phyloP scores from a whole-genome alignment of 2,888 invertebrate species.

The Epistrophe grossulariae region DNA sequence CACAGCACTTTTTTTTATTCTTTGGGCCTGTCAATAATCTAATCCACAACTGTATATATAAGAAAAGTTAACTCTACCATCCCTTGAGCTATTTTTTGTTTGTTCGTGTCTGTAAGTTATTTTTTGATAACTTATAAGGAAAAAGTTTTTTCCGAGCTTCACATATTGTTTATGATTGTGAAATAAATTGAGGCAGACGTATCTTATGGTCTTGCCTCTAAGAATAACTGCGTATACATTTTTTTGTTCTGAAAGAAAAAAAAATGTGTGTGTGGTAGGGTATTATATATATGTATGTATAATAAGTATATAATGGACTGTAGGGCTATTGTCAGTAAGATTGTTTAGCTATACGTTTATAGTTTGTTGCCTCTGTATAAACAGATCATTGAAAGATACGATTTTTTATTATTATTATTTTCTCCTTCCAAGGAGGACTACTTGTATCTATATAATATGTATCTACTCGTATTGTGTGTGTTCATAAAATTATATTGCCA shows the following conservation, averaged over 20 bases:
- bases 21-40: not conserved
- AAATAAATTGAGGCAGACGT: constrained; percentile 42
- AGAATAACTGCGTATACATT: not conserved
- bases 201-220: constrained; percentile 16
- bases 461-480: too few relatives aligned
- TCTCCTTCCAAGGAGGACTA: not conserved
- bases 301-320: not conserved
- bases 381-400: constrained; percentile 1
- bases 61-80: not conserved
- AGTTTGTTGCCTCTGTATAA: not conserved
- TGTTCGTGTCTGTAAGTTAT: constrained; percentile 20
- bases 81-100: constrained; percentile 26
- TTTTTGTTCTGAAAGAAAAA: not conserved
- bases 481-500: too few relatives aligned
- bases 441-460: not conserved
- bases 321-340: not conserved
- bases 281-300: too few relatives aligned
- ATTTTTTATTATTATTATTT: too few relatives aligned
- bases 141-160: constrained; percentile 29
- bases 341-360: not conserved
- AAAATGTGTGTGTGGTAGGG: not conserved
- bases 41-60: not conserved
- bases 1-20: too few relatives aligned
- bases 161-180: constrained; percentile 28
- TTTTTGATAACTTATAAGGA: constrained; percentile 49